Percentiles rank a stretch among this genome's conserved stretches.
Conservation (phyloP, 2,113 vertebrate genomes). For the Sclerurus mexicanus region DNA sequence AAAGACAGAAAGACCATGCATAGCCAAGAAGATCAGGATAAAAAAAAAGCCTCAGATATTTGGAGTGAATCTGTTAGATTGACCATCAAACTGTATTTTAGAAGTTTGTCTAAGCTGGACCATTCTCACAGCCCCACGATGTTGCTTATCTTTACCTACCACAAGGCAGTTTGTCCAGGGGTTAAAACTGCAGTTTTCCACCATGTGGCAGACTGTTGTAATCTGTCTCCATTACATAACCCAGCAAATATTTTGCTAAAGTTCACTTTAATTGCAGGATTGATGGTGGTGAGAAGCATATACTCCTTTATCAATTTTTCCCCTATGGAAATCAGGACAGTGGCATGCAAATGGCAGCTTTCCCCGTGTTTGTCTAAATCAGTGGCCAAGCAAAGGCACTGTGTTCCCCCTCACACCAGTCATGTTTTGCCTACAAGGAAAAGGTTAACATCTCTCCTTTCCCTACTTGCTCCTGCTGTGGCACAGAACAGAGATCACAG, state of each 20-base stretch:
- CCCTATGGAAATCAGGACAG: not conserved
- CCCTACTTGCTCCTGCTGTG: not conserved
- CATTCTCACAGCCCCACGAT: not conserved
- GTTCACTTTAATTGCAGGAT: conserved; percentile 31
- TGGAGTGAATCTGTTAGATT: not conserved
- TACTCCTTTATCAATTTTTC: not conserved
- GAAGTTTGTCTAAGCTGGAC: not conserved
- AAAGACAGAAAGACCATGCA: not conserved
- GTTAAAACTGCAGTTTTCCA: conserved; percentile 39
- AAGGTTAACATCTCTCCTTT: not conserved
- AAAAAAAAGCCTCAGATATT: not conserved
- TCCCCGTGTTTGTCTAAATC: not conserved
- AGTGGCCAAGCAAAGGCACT: not conserved
- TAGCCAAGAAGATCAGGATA: not conserved
- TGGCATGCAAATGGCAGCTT: not conserved
- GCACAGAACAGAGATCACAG: not conserved
- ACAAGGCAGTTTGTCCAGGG: not conserved
- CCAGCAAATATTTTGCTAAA: conserved; percentile 52
- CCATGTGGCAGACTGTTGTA: conserved; percentile 30
- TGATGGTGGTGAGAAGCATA: not conserved
- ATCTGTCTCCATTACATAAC: conserved; percentile 23
- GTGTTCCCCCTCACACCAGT: not conserved
- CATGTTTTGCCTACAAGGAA: not conserved
- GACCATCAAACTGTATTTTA: not conserved
- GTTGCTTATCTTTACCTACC: not conserved